Base-by-base conservation (phyloP, 1,140 invertebrate species). In the Brachystomella parvula region DNA sequence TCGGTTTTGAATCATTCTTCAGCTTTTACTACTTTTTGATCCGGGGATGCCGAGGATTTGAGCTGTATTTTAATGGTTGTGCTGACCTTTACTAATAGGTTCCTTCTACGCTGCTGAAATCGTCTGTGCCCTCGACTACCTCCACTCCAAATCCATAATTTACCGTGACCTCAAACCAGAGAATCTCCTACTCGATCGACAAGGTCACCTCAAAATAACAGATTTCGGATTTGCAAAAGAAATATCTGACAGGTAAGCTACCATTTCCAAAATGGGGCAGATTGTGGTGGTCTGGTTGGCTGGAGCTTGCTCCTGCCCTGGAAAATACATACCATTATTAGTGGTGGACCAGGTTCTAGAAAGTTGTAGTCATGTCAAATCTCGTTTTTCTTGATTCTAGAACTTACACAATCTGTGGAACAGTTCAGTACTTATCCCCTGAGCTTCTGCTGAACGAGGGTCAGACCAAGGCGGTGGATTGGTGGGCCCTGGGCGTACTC, bases 171-270 rank as follows among this genome's bases (percentile, higher is more conserved):
- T 69, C 24, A 72, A 69, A 78, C 93, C 92, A 1, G 95, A 98
- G 77, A 98, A 98, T 78, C 80, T 98, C 24, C 80, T 98, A 0
- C 80, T 98, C 24, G 94, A 95, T 75, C 83, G 83, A 71, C 89
- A 95, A 72, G 95, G 95, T 0, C 94, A 98, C 78, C 79, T 98
- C 64, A 96, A 96, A 79, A 93, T 98, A 63, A 96, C 93, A 15
- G 94, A 98, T 79, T 97, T 98, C 78, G 94, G 94, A 31, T 98
- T 98, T 77, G 93, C 94, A 9, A 98, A 98, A 79, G 90, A 91
- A 75, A 78, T 97, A 24, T 85, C 85, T 6, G 93, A 96, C 79
- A 86, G 82, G 82, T 83, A 74, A 47, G 30, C n/a, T 61, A 47
- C 29, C 86, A 82, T 83, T 74, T 39, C 31, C 26, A 61, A 61